A percentile compares a stretch with the other conserved stretches of the same genome.
Conservation (phyloP, 1,140 invertebrate genomes). For the Xylocopa sonorina region DNA sequence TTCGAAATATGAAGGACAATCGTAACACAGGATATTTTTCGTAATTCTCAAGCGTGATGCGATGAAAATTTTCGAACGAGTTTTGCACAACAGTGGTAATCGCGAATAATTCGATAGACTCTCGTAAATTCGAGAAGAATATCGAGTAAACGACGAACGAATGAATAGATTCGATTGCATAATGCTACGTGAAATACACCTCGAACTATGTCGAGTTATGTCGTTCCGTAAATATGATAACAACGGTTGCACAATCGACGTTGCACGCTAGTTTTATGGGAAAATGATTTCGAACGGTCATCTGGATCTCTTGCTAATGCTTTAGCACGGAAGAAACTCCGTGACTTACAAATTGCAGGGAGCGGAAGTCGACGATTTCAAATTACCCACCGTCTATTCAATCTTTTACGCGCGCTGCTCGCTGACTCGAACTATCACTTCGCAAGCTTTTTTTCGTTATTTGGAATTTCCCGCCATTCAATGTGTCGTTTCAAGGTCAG, state of each 20-base stretch:
- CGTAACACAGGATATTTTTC: too few species aligned
- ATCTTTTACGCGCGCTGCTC: too few species aligned
- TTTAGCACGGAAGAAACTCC: background rate
- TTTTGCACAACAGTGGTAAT: background rate
- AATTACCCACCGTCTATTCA: background rate
- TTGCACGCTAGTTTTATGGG: background rate
- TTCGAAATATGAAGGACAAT: too few species aligned
- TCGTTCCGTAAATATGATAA: background rate
- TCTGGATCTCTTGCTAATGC: background rate
- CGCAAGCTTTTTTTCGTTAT: too few species aligned
- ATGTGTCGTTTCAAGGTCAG: too few species aligned
- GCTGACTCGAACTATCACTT: background rate
- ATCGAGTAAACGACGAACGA: background rate
- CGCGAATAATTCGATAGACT: background rate
- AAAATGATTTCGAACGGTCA: conserved; percentile 2
- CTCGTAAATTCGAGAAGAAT: conserved; percentile 4
- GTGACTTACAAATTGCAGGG: background rate
- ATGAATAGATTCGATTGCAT: conserved; percentile 25
- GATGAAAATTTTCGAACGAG: background rate
- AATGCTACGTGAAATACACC: conserved; percentile 46
- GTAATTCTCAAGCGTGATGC: background rate
- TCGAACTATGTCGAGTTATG: conserved; percentile 14
- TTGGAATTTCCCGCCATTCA: too few species aligned
- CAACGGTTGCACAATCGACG: conserved; percentile 24
- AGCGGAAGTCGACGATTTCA: conserved; percentile 11